Conservation (phyloP, 2,113 vertebrate genomes). For the Prochilodus magdalenae region DNA sequence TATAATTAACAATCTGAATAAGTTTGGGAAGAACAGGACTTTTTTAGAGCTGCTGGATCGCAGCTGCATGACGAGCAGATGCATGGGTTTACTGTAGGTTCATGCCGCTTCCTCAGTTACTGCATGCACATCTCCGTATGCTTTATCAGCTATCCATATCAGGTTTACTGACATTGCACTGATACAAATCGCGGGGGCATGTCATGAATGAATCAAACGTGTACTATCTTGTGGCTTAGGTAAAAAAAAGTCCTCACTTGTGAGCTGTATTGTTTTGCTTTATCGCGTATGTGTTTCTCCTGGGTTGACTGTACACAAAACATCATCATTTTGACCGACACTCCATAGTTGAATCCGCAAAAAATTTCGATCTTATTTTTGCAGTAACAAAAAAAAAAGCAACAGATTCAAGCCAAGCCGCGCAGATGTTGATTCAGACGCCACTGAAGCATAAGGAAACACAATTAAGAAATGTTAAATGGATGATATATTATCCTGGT, state of each 20-base stretch:
- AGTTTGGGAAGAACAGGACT: neutral
- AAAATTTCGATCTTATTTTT: neutral
- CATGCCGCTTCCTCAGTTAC: neutral
- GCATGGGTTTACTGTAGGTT: neutral
- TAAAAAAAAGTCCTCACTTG: slow-evolving; percentile 2
- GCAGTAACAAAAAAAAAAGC: neutral
- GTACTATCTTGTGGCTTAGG: neutral
- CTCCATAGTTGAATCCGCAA: neutral
- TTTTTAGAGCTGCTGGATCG: neutral
- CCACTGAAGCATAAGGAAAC: slow-evolving; percentile 25
- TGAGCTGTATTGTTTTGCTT: neutral
- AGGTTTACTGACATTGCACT: slow-evolving; percentile 40
- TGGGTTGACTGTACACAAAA: neutral
- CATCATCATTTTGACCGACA: neutral
- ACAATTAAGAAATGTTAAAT: slow-evolving; percentile 46
- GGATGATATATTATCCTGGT: slow-evolving; percentile 66
- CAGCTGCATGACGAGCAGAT: neutral
- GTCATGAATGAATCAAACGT: slow-evolving; percentile 52
- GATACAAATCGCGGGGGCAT: slow-evolving; percentile 14
- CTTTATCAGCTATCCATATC: slow-evolving; percentile 33
- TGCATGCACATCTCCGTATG: neutral
- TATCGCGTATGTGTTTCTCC: neutral
- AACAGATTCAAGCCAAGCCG: slow-evolving; percentile 1
- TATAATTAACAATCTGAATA: neutral
- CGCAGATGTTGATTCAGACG: slow-evolving; percentile 10